Evolutionary conservation across 2,797 vertebrate genomes (phyloP).

Genomic region (Myotis vivesi): DNA sequence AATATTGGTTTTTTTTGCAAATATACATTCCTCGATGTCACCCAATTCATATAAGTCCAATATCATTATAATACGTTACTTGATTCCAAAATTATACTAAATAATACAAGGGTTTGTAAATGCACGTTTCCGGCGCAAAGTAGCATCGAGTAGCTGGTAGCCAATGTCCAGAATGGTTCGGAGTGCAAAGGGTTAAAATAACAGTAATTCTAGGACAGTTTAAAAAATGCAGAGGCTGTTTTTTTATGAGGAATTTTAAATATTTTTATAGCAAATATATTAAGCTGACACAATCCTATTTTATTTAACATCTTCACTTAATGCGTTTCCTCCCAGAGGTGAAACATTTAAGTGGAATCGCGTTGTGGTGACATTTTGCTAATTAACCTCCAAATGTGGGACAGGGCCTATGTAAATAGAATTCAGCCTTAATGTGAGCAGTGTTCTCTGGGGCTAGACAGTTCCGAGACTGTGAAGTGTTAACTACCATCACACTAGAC

Average conservation of each 20-base stretch:
- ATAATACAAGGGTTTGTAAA: too few relatives aligned
- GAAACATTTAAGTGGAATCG: slow-evolving; percentile 24
- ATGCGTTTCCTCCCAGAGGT: slow-evolving; percentile 38
- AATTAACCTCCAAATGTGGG: slow-evolving; percentile 58
- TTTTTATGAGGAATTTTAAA: background rate
- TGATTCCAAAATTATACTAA: too few relatives aligned
- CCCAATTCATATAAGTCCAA: too few relatives aligned
- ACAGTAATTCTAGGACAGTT: slow-evolving; percentile 34
- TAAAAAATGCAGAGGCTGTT: background rate
- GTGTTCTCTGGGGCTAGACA: slow-evolving; percentile 31
- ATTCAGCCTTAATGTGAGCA: slow-evolving; percentile 24
- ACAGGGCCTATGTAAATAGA: slow-evolving; percentile 37
- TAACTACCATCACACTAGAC: slow-evolving; percentile 26
- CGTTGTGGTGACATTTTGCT: slow-evolving; percentile 39
- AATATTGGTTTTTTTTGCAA: too few relatives aligned
- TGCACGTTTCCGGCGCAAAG: too few relatives aligned
- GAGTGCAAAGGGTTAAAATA: too few relatives aligned
- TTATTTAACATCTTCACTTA: slow-evolving; percentile 42
- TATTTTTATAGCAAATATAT: slow-evolving; percentile 12
- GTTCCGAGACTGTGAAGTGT: background rate
- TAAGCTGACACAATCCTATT: background rate
- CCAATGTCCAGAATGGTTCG: too few relatives aligned
- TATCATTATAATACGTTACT: too few relatives aligned
- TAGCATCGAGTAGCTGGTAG: too few relatives aligned
- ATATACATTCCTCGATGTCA: too few relatives aligned